These are phyloP conservation scores for Grammomys dolichurus DNA, from an alignment of 2,113 vertebrate genomes.

Conservation along the genomic window DNA sequence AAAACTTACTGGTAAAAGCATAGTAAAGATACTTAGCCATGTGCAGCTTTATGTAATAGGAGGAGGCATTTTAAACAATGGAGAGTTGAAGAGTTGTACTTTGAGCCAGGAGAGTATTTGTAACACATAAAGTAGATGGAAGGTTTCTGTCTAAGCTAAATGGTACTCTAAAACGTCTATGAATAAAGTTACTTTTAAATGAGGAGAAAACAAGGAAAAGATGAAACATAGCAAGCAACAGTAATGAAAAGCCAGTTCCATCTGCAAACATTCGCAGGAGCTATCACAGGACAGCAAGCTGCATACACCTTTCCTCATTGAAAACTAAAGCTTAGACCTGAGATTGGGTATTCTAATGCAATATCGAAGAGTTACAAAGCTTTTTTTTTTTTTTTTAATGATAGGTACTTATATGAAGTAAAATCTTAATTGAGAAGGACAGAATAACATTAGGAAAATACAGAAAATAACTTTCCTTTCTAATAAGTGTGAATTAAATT, in stretches of 20 bases:
- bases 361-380: neutral
- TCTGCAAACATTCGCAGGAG: neutral
- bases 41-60: conserved; percentile 29
- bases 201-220: neutral
- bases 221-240: neutral
- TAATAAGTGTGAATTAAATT: neutral
- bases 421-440: neutral
- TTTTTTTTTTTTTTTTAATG: neutral
- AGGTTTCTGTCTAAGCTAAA: neutral
- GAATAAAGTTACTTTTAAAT: neutral
- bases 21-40: conserved; percentile 9
- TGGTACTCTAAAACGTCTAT: neutral
- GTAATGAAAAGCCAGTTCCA: neutral
- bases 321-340: neutral
- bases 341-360: neutral
- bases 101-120: conserved; percentile 19
- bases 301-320: neutral
- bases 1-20: conserved; percentile 15
- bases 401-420: neutral
- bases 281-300: neutral
- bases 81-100: conserved; percentile 22
- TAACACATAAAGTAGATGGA: neutral
- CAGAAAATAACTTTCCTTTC: neutral
- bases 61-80: neutral
- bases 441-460: conserved; percentile 22